A percentile compares a stretch with the other conserved stretches of the same genome.
Conservation (phyloP, 2,888 invertebrate species). For the Eristalis arbustorum region DNA sequence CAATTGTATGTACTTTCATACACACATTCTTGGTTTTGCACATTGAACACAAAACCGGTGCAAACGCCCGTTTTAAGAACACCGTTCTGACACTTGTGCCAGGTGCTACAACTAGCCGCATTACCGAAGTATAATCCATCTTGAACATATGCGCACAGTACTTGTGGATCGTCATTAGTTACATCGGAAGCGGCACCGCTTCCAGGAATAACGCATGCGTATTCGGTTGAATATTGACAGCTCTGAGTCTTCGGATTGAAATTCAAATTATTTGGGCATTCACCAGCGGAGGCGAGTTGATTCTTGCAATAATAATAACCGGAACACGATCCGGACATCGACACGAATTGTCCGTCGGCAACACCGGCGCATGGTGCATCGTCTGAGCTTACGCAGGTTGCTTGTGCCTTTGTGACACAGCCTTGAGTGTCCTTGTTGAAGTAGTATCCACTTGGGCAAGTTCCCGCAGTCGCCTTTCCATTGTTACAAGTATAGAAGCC, state of each 20-base stretch:
- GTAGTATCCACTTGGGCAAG: neutral
- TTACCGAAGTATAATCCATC: slow-evolving; percentile 72
- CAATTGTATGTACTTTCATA: neutral
- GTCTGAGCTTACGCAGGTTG: neutral
- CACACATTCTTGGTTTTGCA: neutral
- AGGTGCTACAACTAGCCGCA: slow-evolving; percentile 65
- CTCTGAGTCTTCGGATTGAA: neutral
- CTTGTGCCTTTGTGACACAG: neutral
- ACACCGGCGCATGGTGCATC: neutral
- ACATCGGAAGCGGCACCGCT: neutral
- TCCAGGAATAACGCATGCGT: neutral
- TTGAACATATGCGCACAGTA: slow-evolving; percentile 65
- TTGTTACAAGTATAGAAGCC: neutral
- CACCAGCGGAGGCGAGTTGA: neutral
- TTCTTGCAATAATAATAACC: neutral
- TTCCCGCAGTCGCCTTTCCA: neutral
- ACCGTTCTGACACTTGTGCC: slow-evolving; percentile 61
- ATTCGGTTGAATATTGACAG: neutral
- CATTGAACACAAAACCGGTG: neutral
- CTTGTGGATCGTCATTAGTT: neutral
- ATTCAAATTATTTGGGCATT: neutral
- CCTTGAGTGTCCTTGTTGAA: neutral
- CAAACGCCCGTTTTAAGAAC: neutral
- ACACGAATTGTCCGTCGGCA: neutral
- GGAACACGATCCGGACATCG: neutral